These are phyloP conservation scores for Nomada ruficornis DNA, from an alignment of 2,888 invertebrate species.

Conservation along the genomic window DNA sequence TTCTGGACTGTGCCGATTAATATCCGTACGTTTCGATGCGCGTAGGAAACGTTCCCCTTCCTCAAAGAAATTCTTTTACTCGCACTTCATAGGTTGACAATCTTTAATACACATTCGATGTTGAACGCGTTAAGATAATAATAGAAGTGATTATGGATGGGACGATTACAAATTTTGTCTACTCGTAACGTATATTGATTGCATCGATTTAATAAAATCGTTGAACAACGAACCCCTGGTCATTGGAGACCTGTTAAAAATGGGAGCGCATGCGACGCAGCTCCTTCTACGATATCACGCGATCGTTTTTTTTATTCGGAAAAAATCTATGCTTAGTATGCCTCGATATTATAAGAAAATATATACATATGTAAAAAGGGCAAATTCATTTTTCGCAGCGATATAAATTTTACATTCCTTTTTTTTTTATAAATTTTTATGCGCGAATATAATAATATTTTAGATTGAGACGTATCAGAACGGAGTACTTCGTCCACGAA, in stretches of 20 bases:
- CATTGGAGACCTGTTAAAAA: too few relatives aligned
- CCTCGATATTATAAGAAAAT: too few relatives aligned
- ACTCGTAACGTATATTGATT: background rate
- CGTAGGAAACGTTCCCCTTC: constrained; percentile 57
- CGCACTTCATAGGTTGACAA: constrained; percentile 32
- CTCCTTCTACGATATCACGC: too few relatives aligned
- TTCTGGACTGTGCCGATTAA: constrained; percentile 64
- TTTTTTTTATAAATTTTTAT: too few relatives aligned
- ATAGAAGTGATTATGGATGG: background rate
- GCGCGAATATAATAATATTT: constrained; percentile 9
- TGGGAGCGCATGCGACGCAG: too few relatives aligned
- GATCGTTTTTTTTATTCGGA: too few relatives aligned
- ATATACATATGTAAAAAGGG: too few relatives aligned
- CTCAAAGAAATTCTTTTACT: constrained; percentile 49
- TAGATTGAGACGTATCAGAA: background rate
- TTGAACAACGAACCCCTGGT: too few relatives aligned
- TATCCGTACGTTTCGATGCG: constrained; percentile 51
- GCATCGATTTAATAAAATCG: background rate
- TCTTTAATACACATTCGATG: constrained; percentile 2
- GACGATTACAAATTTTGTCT: constrained; percentile 1
- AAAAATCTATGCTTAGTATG: too few relatives aligned
- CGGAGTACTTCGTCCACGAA: too few relatives aligned
- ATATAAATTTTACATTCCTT: too few relatives aligned
- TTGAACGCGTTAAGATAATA: constrained; percentile 11
- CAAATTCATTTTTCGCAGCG: too few relatives aligned